Evolutionary conservation across 2,113 vertebrate genomes (phyloP).

Genomic region (Sylvilagus bachmani): DNA sequence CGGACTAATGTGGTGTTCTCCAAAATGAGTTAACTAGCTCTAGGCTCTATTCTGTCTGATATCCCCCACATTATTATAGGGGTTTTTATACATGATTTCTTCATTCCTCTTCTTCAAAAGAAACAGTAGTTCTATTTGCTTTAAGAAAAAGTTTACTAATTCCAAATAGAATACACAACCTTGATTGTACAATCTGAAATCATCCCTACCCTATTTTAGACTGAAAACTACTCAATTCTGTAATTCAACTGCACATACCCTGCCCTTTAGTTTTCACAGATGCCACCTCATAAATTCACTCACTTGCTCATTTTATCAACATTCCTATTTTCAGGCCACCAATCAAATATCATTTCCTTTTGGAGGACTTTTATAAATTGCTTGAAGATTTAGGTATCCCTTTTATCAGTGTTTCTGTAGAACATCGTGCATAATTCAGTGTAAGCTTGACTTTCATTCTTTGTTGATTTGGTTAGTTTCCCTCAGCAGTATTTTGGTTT

Average conservation of each 20-base stretch:
- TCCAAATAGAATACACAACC: not conserved
- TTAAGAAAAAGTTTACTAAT: not conserved
- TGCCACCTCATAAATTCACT: not conserved
- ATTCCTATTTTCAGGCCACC: not conserved
- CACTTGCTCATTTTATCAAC: not conserved
- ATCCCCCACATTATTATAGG: not conserved
- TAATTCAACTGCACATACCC: not conserved
- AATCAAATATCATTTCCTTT: not conserved
- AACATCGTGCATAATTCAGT: not conserved
- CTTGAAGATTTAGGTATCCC: not conserved
- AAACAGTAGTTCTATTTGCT: not conserved
- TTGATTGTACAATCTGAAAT: not conserved
- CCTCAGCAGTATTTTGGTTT: not conserved
- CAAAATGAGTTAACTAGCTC: not conserved
- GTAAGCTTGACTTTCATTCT: not conserved
- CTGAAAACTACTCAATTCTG: not conserved
- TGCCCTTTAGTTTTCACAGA: not conserved
- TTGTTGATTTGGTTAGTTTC: not conserved
- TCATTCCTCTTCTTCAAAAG: slow-evolving; percentile 11
- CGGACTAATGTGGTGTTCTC: not conserved
- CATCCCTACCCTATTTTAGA: not conserved
- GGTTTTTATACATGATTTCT: not conserved
- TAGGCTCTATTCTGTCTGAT: not conserved
- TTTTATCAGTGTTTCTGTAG: not conserved
- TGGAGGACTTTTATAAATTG: not conserved